Conservation (phyloP, 2,797 vertebrate species). For the Amblyopsis hoosieri region DNA sequence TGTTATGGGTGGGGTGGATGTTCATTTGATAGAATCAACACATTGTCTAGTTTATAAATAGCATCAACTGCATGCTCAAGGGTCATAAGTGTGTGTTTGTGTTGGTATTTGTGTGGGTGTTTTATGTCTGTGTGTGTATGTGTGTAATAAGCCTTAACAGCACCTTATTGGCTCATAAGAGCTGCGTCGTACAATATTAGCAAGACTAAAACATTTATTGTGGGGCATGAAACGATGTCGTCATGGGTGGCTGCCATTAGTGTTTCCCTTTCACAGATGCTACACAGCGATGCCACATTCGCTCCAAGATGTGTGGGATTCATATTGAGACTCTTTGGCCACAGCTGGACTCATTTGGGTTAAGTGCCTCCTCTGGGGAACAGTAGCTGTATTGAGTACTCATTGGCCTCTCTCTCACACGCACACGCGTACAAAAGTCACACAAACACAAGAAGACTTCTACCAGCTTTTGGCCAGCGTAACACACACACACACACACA, state of each 20-base stretch:
- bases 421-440: not conserved
- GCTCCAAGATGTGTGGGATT: constrained; percentile 44
- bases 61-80: constrained; percentile 47
- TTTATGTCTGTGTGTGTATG: constrained; percentile 13
- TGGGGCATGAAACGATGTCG: constrained; percentile 48
- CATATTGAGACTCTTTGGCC: constrained; percentile 34
- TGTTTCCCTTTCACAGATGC: constrained; percentile 18
- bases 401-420: constrained; percentile 11
- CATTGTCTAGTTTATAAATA: constrained; percentile 50
- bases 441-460: not conserved
- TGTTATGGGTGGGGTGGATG: not conserved
- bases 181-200: constrained; percentile 39
- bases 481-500: not conserved
- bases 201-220: constrained; percentile 49
- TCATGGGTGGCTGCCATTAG: constrained; percentile 33
- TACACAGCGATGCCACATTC: constrained; percentile 25
- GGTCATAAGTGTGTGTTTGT: constrained; percentile 36
- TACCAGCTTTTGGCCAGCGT: not conserved
- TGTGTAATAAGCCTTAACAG: constrained; percentile 52
- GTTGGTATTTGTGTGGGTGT: constrained; percentile 5
- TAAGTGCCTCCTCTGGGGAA: constrained; percentile 62
- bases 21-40: constrained; percentile 30
- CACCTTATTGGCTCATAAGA: constrained; percentile 43
- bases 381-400: constrained; percentile 40
- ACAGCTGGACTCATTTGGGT: constrained; percentile 63